Percentiles rank a stretch among this genome's conserved stretches.
Conservation (phyloP, 2,888 invertebrate genomes). For the Bibio marci region DNA sequence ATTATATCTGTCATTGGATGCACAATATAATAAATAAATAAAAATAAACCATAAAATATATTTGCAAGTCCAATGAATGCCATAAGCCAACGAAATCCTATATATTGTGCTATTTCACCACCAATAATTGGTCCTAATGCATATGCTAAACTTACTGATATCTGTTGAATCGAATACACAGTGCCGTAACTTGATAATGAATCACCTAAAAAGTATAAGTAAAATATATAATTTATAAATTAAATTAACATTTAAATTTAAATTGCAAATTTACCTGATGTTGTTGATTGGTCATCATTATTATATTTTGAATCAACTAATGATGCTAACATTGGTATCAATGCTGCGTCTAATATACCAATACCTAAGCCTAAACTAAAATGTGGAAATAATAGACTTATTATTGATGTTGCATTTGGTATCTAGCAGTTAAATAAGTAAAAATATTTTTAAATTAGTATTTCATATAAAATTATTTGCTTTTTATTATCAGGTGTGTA, state of each 20-base stretch:
- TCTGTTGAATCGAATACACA: constrained; percentile 71
- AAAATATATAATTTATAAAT: not conserved
- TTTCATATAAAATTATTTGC: too few relatives aligned
- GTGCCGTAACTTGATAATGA: constrained; percentile 47
- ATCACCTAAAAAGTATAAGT: constrained; percentile 5
- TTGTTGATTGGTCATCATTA: constrained; percentile 18
- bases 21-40: constrained; percentile 26
- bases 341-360: constrained; percentile 61
- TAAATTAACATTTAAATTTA: not conserved
- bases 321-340: constrained; percentile 60
- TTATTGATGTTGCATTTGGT: constrained; percentile 42
- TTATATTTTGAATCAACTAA: constrained; percentile 40
- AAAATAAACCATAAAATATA: constrained; percentile 47
- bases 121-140: constrained; percentile 58
- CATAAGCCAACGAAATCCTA: constrained; percentile 63
- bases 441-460: constrained; percentile 3
- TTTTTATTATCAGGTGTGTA: too few relatives aligned
- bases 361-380: constrained; percentile 63
- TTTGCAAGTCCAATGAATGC: constrained; percentile 51
- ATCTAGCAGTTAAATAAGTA: constrained; percentile 34
- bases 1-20: too few relatives aligned
- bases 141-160: constrained; percentile 65
- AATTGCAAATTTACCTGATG: constrained; percentile 6
- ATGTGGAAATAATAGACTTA: constrained; percentile 54
- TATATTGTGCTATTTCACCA: constrained; percentile 46